Percentiles rank a stretch among this genome's conserved stretches.
Conservation (phyloP, 2,797 vertebrate genomes). For the Furcifer pardalis region DNA sequence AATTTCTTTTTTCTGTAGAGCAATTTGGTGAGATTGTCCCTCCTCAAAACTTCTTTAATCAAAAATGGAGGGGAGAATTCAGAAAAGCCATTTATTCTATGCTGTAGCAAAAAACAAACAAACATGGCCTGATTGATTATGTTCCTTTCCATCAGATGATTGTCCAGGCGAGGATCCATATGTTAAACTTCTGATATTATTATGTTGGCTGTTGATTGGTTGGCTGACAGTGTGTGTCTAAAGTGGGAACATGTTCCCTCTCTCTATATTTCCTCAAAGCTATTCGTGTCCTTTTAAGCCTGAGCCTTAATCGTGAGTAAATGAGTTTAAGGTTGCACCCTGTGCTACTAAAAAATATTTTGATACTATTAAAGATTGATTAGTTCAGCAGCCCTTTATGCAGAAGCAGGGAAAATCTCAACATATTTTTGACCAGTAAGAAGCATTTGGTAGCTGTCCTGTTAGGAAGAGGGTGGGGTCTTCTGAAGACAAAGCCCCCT, state of each 20-base stretch:
- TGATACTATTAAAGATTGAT: constrained; percentile 11
- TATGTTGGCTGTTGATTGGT: neutral
- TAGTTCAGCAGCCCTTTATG: constrained; percentile 37
- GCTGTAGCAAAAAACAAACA: too few species aligned
- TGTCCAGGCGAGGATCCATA: neutral
- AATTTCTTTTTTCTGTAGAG: too few species aligned
- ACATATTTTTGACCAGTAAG: constrained; percentile 53
- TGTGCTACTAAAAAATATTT: constrained; percentile 7
- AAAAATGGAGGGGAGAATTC: too few species aligned
- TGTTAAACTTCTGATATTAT: neutral
- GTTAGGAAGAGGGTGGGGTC: constrained; percentile 36
- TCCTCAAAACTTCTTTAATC: too few species aligned
- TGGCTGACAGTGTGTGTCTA: neutral
- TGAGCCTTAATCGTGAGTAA: neutral
- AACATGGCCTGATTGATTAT: too few species aligned
- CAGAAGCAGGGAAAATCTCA: constrained; percentile 25
- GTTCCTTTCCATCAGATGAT: neutral
- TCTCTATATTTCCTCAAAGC: neutral
- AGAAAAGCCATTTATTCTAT: too few species aligned
- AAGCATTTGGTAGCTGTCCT: constrained; percentile 30
- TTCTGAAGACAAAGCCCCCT: constrained; percentile 48
- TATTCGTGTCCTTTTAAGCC: neutral
- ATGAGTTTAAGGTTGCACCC: neutral
- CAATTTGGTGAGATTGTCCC: too few species aligned
- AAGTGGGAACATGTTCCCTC: neutral